Evolutionary conservation across 2,888 invertebrate genomes (phyloP).

Genomic region (Tenthredo notha): DNA sequence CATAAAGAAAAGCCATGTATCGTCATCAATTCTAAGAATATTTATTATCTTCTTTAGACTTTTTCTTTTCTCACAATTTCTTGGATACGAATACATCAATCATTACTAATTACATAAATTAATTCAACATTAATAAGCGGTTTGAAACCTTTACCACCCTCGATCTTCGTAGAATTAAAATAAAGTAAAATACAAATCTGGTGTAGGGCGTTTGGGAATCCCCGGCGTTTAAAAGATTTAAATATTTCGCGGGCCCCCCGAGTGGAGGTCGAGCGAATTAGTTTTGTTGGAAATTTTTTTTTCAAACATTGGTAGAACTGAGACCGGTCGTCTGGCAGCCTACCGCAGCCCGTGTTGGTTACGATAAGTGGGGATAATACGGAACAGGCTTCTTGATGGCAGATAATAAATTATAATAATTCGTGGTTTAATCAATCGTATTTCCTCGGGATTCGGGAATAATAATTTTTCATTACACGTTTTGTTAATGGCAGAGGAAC

Average conservation of each 20-base stretch:
- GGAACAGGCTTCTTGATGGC: slow-evolving; percentile 75
- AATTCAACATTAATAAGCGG: background rate
- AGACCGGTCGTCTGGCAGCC: background rate
- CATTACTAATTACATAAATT: background rate
- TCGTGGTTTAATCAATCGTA: slow-evolving; percentile 61
- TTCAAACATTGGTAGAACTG: slow-evolving; percentile 12
- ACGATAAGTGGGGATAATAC: slow-evolving; percentile 62
- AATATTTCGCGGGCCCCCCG: slow-evolving; percentile 6
- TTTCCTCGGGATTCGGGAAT: slow-evolving; percentile 36
- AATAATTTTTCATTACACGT: slow-evolving; percentile 59
- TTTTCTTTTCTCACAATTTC: background rate
- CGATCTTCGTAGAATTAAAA: background rate
- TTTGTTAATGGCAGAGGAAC: slow-evolving; percentile 78
- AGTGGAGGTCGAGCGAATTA: background rate
- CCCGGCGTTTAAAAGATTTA: slow-evolving; percentile 2
- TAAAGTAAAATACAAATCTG: background rate
- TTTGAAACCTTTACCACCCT: background rate
- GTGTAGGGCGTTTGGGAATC: background rate
- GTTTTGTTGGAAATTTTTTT: background rate
- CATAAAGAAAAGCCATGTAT: background rate
- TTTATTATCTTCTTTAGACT: background rate
- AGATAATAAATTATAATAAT: slow-evolving; percentile 73
- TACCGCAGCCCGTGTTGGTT: slow-evolving; percentile 55
- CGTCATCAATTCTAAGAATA: background rate
- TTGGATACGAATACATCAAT: background rate